Base-by-base conservation (phyloP, 1,140 invertebrate species). In the Contarinia nasturtii region DNA sequence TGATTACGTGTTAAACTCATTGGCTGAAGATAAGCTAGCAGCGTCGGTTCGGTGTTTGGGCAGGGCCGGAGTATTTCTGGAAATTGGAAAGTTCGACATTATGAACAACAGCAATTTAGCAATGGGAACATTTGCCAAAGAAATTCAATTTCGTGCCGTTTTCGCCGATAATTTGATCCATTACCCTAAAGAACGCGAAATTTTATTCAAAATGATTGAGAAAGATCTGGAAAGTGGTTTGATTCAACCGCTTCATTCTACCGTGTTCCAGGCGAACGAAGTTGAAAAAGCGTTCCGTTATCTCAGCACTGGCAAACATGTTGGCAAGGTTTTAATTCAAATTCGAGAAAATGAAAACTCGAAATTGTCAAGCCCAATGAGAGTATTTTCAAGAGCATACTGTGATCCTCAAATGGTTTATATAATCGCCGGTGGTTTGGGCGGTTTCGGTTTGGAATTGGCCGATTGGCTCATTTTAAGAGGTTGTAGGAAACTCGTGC, bases 361-460 rank as follows among this genome's bases (percentile, higher is more conserved):
- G 10, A 17, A 15, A 7, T 41, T 48, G 1, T 60, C 59, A 2
- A 17, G 59, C 37, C 59, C 61, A 11, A 54, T 64, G 7, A 48
- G 46, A n/a, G 58, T 55, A 7, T 27, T 57, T 10, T 54, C 47
- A 11, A 55, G 62, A 76, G 64, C 59, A 2, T 63, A 63, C 46
- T 72, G 71, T 48, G 57, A 64, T 11, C 57, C 60, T 1, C 56
- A 70, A 14, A 48, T 64, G 15, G 64, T 65, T 4, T 78, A 76
- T 52, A 56, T 79, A 0, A 68, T 80, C 1, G 65, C 72, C 2
- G 77, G 90, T 36, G 90, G 90, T 48, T 66, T 93, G 0, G 89
- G 87, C 27, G 87, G 88, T 2, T 90, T 96, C 60, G 90, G 89
- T 33, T 67, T 96, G n/a, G 90, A 95, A 60, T 58, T 95, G 41